These are phyloP conservation scores for Tipula helvola DNA, from an alignment of 2,888 invertebrate genomes.

Conservation along the genomic window DNA sequence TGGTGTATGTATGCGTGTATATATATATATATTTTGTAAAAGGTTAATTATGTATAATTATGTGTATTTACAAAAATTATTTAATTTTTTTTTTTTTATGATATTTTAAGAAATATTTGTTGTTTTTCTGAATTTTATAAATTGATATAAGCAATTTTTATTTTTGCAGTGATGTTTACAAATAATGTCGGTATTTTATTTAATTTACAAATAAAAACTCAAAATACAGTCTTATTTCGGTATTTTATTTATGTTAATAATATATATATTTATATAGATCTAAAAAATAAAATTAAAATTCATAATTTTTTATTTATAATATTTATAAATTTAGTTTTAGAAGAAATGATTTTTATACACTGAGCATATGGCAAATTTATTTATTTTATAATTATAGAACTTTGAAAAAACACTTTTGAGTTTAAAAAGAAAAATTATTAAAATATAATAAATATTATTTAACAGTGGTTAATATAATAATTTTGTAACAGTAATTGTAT, in stretches of 20 bases:
- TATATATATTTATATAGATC: background rate
- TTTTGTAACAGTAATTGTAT: background rate
- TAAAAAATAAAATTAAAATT: background rate
- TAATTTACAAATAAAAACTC: background rate
- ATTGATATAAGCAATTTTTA: background rate
- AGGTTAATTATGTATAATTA: background rate
- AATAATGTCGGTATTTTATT: background rate
- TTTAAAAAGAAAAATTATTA: background rate
- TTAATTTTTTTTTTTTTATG: background rate
- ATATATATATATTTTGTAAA: background rate
- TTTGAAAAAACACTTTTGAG: background rate
- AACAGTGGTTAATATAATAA: background rate
- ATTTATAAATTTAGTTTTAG: background rate
- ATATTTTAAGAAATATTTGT: background rate
- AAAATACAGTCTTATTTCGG: slow-evolving; percentile 4
- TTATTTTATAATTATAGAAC: background rate
- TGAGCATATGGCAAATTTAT: background rate
- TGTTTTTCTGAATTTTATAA: background rate
- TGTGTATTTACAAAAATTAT: background rate
- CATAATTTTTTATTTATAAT: background rate
- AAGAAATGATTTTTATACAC: background rate
- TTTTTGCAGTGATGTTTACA: background rate
- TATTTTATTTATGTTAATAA: background rate
- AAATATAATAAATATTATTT: background rate
- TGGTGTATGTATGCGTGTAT: background rate